These are phyloP conservation scores for Acromyrmex heyeri DNA, from an alignment of 1,140 invertebrate genomes.

Conservation along the genomic window DNA sequence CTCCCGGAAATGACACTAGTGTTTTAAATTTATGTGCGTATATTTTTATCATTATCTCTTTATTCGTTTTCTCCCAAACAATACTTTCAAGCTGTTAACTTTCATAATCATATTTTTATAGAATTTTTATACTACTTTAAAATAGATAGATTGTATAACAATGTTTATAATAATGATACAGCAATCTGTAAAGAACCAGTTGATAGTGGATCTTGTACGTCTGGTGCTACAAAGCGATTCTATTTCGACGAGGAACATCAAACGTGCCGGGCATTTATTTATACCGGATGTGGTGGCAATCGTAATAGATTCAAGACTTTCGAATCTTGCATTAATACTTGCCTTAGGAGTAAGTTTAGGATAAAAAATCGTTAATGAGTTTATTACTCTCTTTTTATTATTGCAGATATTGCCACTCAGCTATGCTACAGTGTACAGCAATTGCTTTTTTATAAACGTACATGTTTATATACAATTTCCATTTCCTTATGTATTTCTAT, in stretches of 20 bases:
- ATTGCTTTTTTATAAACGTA: background rate
- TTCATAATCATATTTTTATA: background rate
- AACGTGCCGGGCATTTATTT: constrained; percentile 92
- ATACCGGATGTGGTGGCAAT: constrained; percentile 93
- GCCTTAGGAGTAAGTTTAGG: constrained; percentile 86
- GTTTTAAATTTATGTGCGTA: constrained; percentile 82
- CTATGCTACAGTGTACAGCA: constrained; percentile 46
- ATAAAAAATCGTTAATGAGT: background rate
- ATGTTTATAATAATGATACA: constrained; percentile 60
- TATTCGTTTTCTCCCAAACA: background rate
- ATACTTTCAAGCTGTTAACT: background rate
- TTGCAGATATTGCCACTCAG: constrained; percentile 21
- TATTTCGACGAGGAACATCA: constrained; percentile 92
- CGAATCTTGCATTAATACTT: constrained; percentile 89
- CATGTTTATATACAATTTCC: background rate
- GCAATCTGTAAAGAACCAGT: constrained; percentile 90
- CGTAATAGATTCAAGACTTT: constrained; percentile 92
- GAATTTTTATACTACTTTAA: background rate
- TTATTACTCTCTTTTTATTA: constrained; percentile 11
- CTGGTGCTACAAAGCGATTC: constrained; percentile 89
- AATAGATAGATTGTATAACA: constrained; percentile 24
- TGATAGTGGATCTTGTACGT: constrained; percentile 91
- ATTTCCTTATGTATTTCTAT: constrained; percentile 3
- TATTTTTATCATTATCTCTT: background rate
- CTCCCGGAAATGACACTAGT: constrained; percentile 83